Percentiles rank a stretch among this genome's conserved stretches.
phyloP scores from a whole-genome alignment of 2,888 invertebrate genomes.

The Caenorhabditis sp. region DNA sequence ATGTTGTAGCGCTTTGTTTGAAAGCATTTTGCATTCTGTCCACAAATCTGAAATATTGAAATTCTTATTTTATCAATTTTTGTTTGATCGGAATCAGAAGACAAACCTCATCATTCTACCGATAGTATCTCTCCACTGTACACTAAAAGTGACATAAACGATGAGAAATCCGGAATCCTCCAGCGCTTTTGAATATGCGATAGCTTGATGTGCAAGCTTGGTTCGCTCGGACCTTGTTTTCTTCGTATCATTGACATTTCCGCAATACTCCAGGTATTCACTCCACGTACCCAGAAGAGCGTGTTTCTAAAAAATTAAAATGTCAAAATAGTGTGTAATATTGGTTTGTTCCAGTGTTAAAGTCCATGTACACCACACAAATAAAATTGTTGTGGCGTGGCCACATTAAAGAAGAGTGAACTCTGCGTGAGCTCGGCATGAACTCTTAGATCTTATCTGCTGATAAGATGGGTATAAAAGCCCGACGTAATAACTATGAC shows the following conservation, averaged over 20 bases:
- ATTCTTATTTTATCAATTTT: conserved; percentile 59
- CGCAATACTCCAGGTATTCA: conserved; percentile 31
- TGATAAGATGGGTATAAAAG: no score
- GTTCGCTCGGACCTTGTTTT: conserved; percentile 42
- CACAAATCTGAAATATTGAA: conserved; percentile 51
- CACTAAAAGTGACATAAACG: conserved; percentile 34
- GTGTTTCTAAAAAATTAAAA: conserved; percentile 51
- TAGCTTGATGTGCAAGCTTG: conserved; percentile 49
- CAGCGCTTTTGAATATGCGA: conserved; percentile 44
- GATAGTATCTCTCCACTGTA: conserved; percentile 51
- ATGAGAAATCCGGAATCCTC: conserved; percentile 59
- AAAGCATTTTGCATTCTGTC: conserved; percentile 48
- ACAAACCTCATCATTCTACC: conserved; percentile 61
- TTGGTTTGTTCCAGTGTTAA: conserved; percentile 18
- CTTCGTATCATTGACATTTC: conserved; percentile 25
- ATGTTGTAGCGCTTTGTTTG: conserved; percentile 58
- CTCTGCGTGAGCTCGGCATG: no score
- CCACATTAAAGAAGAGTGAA: no score
- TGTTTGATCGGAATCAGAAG: conserved; percentile 19
- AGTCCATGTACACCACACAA: conserved; percentile 3
- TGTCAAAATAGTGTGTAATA: conserved; percentile 14
- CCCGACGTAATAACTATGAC: no score
- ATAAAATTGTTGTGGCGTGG: no score
- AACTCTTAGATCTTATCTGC: no score
- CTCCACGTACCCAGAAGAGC: conserved; percentile 31